Base-by-base conservation (phyloP, 2,113 vertebrate genomes). In the Lonchura striata region DNA sequence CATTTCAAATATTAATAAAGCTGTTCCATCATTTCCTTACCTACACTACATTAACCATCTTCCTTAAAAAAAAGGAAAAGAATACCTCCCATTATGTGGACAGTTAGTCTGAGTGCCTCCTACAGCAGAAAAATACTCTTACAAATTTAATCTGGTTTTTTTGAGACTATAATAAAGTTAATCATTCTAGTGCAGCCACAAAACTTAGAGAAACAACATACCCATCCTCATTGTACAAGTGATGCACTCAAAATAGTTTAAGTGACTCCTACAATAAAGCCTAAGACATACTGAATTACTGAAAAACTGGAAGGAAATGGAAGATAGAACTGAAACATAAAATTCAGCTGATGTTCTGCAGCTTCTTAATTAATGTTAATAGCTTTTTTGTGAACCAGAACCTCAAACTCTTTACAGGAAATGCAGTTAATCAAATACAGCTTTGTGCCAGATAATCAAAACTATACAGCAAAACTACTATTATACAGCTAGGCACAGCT, bases 121-220 rank as follows among this genome's bases (percentile, higher is more conserved):
- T 89, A 65, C 82, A 95, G 72, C 37, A 87, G 66, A 87, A n/a
- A 82, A 97, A 96, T 84, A 44, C 46, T 94, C 64, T 95, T 93
- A 79, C 2, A 60, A 49, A 94, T 92, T 96, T 91, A 75, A 97
- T 77, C 80, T 74, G 59, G 25, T 59, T 87, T 70, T 68, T 81
- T 93, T 90, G 53, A 95, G 70, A 52, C 81, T 49, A 54, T 71
- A 94, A 90, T 61, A 82, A 95, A 82, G 14, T 46, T 21, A 39
- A 72, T 76, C 28, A 35, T 60, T 70, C 42, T 33, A 60, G 15
- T 23, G 52, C 49, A 49, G 60, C 17, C 66, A 84, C 54, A 88
- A 82, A 94, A 94, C 81, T 35, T 28, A 63, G 60, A 85, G 79
- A 92, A 97, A 81, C 47, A 84, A 79, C 90, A 50, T 21, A 75